phyloP scores from a whole-genome alignment of 2,888 invertebrate species.

The Tuberolachnus salignus region DNA sequence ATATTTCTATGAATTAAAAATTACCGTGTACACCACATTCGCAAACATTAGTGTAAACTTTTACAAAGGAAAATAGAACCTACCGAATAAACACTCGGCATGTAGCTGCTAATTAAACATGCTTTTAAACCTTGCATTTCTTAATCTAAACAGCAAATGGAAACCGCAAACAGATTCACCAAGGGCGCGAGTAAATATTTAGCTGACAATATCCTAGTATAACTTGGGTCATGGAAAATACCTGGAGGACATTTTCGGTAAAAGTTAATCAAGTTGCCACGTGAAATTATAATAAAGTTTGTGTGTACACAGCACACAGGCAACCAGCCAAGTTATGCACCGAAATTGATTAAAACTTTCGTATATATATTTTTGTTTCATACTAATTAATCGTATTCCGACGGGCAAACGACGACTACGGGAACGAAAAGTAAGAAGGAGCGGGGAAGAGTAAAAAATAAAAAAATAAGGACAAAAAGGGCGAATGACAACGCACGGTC shows the following conservation, averaged over 20 bases:
- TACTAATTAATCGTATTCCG: constrained; percentile 55
- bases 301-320: constrained; percentile 45
- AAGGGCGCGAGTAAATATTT: constrained; percentile 40
- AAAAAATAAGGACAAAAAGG: background rate
- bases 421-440: constrained; percentile 9
- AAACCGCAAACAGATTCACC: constrained; percentile 45
- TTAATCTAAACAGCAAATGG: constrained; percentile 38
- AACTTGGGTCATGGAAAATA: constrained; percentile 46
- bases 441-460: background rate
- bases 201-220: constrained; percentile 47
- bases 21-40: background rate
- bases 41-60: constrained; percentile 30
- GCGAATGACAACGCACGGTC: constrained; percentile 27
- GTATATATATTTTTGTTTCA: constrained; percentile 52
- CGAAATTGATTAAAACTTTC: constrained; percentile 55
- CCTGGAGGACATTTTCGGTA: constrained; percentile 49
- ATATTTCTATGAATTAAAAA: background rate
- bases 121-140: constrained; percentile 38
- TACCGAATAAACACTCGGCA: constrained; percentile 6
- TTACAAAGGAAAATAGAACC: background rate
- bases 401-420: constrained; percentile 21
- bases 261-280: constrained; percentile 55
- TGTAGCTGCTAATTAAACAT: constrained; percentile 28
- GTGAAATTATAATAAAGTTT: constrained; percentile 54
- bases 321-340: constrained; percentile 44